Conservation (phyloP, 2,113 vertebrate species). For the Ivindomyrus marchei region DNA sequence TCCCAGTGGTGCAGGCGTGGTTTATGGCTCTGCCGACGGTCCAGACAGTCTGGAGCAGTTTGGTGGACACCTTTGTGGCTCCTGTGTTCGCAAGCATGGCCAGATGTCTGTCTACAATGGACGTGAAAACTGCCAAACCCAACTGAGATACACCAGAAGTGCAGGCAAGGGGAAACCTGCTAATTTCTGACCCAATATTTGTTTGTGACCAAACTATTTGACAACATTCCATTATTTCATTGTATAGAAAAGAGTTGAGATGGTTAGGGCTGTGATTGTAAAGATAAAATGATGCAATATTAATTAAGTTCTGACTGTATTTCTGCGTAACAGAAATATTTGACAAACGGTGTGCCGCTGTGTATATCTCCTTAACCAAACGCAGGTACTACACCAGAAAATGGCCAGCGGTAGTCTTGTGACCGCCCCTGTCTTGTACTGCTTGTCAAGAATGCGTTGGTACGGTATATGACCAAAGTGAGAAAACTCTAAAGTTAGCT, state of each 20-base stretch:
- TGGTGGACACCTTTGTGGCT: constrained; percentile 65
- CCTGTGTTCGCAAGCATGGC: constrained; percentile 74
- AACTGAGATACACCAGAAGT: constrained; percentile 26
- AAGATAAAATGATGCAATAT: background rate
- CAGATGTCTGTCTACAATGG: constrained; percentile 65
- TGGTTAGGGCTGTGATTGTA: background rate
- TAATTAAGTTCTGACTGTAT: background rate
- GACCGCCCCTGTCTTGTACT: background rate
- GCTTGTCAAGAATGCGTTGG: background rate
- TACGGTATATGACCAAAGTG: background rate
- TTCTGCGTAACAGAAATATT: background rate
- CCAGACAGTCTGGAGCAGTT: constrained; percentile 73
- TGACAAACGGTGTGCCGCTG: background rate
- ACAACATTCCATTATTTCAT: background rate
- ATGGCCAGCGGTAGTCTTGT: background rate
- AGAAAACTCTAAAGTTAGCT: background rate
- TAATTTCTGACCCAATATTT: constrained; percentile 24
- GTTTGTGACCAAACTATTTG: background rate
- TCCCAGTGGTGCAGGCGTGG: constrained; percentile 74
- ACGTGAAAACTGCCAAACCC: constrained; percentile 33
- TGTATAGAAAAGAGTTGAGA: background rate
- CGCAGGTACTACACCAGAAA: background rate
- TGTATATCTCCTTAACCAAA: background rate
- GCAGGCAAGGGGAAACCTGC: background rate
- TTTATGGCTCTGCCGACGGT: constrained; percentile 75